Percentiles rank a stretch among this genome's conserved stretches.
Conservation (phyloP, 2,888 invertebrate species). For the Sericinus montela region DNA sequence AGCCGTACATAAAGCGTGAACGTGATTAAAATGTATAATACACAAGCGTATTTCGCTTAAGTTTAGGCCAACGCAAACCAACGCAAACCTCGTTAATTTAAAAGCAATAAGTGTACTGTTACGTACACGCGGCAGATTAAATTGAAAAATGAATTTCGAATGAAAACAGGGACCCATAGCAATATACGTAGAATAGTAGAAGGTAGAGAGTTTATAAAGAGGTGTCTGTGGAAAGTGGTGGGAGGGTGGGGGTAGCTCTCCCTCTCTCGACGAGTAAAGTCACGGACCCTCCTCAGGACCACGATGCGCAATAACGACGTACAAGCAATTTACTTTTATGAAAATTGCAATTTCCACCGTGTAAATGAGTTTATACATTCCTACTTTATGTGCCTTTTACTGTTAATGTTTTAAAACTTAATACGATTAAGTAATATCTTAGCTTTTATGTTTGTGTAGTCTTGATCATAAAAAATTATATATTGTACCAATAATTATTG, state of each 20-base stretch:
- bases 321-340: slow-evolving; percentile 18
- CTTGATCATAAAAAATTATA: too few relatives aligned
- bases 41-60: not conserved
- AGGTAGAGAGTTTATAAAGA: too few relatives aligned
- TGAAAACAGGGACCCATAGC: too few relatives aligned
- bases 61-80: not conserved
- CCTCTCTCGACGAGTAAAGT: not conserved
- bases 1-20: not conserved
- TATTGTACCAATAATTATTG: too few relatives aligned
- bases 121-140: not conserved
- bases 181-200: too few relatives aligned
- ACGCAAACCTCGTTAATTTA: too few relatives aligned
- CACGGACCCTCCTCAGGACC: not conserved
- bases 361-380: not conserved
- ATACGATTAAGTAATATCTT: too few relatives aligned
- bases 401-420: too few relatives aligned
- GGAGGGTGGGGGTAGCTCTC: not conserved
- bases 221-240: not conserved
- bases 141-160: too few relatives aligned
- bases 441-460: too few relatives aligned
- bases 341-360: slow-evolving; percentile 1
- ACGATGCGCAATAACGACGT: slow-evolving; percentile 10
- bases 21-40: not conserved
- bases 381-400: too few relatives aligned
- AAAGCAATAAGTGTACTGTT: not conserved